A percentile compares a stretch with the other conserved stretches of the same genome.
phyloP scores from a whole-genome alignment of 2,113 vertebrate species.

The Myotis yumanensis region DNA sequence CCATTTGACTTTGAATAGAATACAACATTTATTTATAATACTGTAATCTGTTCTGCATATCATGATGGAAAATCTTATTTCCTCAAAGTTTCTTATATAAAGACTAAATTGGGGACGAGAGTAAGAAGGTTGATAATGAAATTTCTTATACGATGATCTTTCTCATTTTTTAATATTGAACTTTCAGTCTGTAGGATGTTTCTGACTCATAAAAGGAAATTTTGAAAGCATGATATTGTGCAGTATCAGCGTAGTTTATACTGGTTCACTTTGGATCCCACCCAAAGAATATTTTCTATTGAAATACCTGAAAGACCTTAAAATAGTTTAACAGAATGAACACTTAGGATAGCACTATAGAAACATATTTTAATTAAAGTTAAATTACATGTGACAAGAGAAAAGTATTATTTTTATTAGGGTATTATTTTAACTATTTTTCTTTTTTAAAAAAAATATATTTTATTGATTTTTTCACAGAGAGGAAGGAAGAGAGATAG shows the following conservation, averaged over 20 bases:
- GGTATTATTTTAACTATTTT: not conserved
- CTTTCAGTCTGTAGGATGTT: not conserved
- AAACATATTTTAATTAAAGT: not conserved
- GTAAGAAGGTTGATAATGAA: not conserved
- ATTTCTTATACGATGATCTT: constrained; percentile 25
- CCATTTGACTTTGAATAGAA: not conserved
- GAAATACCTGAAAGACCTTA: not conserved
- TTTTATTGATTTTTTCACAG: too few species aligned
- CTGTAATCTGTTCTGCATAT: constrained; percentile 26
- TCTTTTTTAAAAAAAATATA: too few species aligned
- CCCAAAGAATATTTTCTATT: constrained; percentile 39
- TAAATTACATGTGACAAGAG: not conserved
- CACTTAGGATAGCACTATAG: not conserved
- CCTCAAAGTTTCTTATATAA: not conserved
- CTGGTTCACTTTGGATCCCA: not conserved
- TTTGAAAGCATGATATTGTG: not conserved
- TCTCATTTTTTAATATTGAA: constrained; percentile 21
- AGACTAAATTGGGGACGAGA: not conserved
- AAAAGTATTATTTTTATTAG: not conserved
- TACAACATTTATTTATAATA: constrained; percentile 15
- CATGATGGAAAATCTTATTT: not conserved
- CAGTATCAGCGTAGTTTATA: not conserved
- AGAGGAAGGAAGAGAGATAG: too few species aligned
- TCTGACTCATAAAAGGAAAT: not conserved
- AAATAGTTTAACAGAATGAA: constrained; percentile 18